phyloP scores from a whole-genome alignment of 1,140 invertebrate species.

The Cydia strobilella region DNA sequence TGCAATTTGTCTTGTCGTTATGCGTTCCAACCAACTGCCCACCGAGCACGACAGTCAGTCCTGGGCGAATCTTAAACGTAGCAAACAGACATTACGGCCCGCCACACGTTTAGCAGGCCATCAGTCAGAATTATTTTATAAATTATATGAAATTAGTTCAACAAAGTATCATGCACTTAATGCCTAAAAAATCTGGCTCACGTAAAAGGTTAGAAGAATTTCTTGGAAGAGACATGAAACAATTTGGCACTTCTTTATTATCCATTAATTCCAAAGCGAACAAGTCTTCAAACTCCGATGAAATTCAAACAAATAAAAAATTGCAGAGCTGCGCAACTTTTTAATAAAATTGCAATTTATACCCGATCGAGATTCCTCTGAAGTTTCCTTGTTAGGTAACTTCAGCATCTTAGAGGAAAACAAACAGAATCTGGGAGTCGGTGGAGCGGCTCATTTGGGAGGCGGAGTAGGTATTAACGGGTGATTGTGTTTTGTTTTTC shows the following conservation, averaged over 20 bases:
- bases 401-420: slow-evolving; percentile 1
- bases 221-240: background rate
- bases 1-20: background rate
- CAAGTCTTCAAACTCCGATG: slow-evolving; percentile 13
- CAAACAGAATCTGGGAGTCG: background rate
- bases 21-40: background rate
- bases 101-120: too few species aligned
- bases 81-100: too few species aligned
- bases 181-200: too few species aligned
- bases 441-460: background rate
- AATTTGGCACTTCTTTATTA: background rate
- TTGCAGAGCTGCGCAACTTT: slow-evolving; percentile 1
- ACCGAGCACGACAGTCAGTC: background rate
- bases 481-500: background rate
- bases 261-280: background rate
- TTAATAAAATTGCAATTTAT: slow-evolving; percentile 19
- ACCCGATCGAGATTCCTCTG: slow-evolving; percentile 5
- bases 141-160: too few species aligned
- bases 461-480: background rate
- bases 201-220: too few species aligned
- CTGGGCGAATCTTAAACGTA: too few species aligned
- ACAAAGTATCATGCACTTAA: too few species aligned
- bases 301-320: slow-evolving; percentile 14
- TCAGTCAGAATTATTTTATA: too few species aligned
- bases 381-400: slow-evolving; percentile 14